Evolutionary conservation across 2,888 invertebrate species (phyloP), one percentile per base, ranked within the genome.

Genomic region (Drymonia ruficornis): DNA sequence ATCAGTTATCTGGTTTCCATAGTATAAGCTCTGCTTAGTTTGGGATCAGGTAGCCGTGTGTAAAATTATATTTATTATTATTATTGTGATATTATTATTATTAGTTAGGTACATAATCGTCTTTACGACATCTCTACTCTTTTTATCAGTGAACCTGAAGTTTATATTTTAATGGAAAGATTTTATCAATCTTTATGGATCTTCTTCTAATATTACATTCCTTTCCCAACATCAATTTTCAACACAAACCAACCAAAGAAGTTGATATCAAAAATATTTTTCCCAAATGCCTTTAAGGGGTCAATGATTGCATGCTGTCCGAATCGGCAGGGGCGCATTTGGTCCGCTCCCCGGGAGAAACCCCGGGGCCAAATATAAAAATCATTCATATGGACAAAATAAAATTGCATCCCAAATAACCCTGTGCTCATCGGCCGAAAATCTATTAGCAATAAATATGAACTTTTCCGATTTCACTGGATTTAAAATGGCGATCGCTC

Each of bases 371-470:
- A 89, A 89, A 89, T 87, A 91, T 91, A 90, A 92, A 91, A 91
- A 89, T 86, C 91, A 89, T 91, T 89, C 90, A 87, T 89, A 91
- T 91, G 91, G 90, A 91, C 89, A 84, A 89, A 91, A 91, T 91
- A 91, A 90, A 91, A 92, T 92, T 91, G 91, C 91, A 91, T 88
- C 88, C 87, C 89, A 87, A 87, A 91, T 91, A 91, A 89, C 89
- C 87, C 86, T 76, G 82, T 86, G 89, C 81, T 89, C 89, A 87
- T 87, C 89, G 84, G 83, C 81, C 87, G 83, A 89, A 87, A 92
- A 92, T 91, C 92, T 91, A 92, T 92, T 91, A 90, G 91, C 91
- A 92, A 91, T 92, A 92, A 92, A 92, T 91, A 91, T 91, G 86
- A 91, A 92, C 86, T 92, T 92, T 92, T 91, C 87, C 90, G 88